These are phyloP conservation scores for Tolypeutes matacus DNA, from an alignment of 2,797 vertebrate genomes.

Conservation along the genomic window DNA sequence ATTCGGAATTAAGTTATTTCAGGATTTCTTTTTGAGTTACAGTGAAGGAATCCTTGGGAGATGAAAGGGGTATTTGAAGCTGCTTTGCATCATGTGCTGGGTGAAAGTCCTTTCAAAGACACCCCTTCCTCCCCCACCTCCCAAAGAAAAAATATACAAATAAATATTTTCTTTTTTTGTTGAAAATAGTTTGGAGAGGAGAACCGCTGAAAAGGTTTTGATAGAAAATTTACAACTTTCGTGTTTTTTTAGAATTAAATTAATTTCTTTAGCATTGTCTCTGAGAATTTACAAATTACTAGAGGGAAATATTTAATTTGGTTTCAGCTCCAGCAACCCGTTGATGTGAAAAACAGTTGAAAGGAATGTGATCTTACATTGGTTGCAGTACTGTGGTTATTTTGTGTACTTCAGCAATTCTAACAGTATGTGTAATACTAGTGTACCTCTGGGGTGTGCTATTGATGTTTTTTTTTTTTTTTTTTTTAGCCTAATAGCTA, in stretches of 20 bases:
- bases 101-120: slow-evolving; percentile 71
- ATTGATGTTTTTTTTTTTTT: slow-evolving; percentile 42
- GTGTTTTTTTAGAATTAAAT: slow-evolving; percentile 67
- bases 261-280: slow-evolving; percentile 68
- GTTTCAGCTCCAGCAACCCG: slow-evolving; percentile 59
- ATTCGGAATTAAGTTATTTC: slow-evolving; percentile 37
- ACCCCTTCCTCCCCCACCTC: slow-evolving; percentile 47
- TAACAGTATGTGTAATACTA: slow-evolving; percentile 41
- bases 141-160: slow-evolving; percentile 64
- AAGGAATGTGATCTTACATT: slow-evolving; percentile 20
- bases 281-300: slow-evolving; percentile 69
- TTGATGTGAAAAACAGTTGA: slow-evolving; percentile 52
- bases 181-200: slow-evolving; percentile 59
- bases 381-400: neutral
- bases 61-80: slow-evolving; percentile 68
- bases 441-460: slow-evolving; percentile 72
- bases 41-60: slow-evolving; percentile 65
- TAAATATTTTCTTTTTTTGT: slow-evolving; percentile 69
- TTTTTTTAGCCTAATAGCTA: slow-evolving; percentile 64
- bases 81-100: slow-evolving; percentile 49
- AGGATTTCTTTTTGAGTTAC: slow-evolving; percentile 19
- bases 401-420: slow-evolving; percentile 66
- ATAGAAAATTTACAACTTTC: slow-evolving; percentile 56
- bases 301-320: slow-evolving; percentile 67
- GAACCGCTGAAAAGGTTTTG: slow-evolving; percentile 34